Evolutionary conservation across 2,797 vertebrate species (phyloP).

Genomic region (Labeo calbasu): DNA sequence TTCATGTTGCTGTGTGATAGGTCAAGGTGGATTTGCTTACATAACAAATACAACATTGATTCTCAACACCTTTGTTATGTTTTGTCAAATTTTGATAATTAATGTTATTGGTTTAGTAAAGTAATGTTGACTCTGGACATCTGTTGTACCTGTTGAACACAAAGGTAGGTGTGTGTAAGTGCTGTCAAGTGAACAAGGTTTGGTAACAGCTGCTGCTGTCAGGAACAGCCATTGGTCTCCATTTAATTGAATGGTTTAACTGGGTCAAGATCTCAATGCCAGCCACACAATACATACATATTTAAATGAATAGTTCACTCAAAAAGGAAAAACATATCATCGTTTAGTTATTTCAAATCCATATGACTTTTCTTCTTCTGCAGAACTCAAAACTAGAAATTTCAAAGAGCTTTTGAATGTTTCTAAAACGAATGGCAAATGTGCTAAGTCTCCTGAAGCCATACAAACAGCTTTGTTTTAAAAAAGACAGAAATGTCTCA

Average conservation of each 20-base stretch:
- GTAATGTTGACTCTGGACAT: conserved; percentile 7
- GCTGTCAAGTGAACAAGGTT: conserved; percentile 48
- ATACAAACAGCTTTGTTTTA: not conserved
- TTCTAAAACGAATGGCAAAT: not conserved
- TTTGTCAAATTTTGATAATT: not conserved
- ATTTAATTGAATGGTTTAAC: not conserved
- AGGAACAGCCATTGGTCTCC: conserved; percentile 41
- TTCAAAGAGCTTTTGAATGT: not conserved
- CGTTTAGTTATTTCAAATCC: not conserved
- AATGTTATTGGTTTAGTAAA: not conserved
- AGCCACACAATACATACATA: not conserved
- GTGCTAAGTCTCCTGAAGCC: not conserved
- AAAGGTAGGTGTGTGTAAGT: conserved; percentile 37
- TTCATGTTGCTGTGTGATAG: not conserved
- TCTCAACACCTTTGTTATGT: not conserved
- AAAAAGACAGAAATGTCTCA: not conserved
- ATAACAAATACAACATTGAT: not conserved
- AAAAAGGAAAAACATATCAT: not conserved
- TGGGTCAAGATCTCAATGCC: conserved; percentile 1
- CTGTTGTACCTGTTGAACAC: conserved; percentile 33
- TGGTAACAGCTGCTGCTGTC: conserved; percentile 63
- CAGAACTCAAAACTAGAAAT: not conserved
- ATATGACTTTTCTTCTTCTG: not conserved
- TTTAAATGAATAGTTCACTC: not conserved
- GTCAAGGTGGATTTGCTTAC: not conserved